A percentile compares a stretch with the other conserved stretches of the same genome.
These are phyloP conservation scores for Drosophila auraria DNA, from an alignment of 1,140 invertebrate species.

Conservation along the genomic window DNA sequence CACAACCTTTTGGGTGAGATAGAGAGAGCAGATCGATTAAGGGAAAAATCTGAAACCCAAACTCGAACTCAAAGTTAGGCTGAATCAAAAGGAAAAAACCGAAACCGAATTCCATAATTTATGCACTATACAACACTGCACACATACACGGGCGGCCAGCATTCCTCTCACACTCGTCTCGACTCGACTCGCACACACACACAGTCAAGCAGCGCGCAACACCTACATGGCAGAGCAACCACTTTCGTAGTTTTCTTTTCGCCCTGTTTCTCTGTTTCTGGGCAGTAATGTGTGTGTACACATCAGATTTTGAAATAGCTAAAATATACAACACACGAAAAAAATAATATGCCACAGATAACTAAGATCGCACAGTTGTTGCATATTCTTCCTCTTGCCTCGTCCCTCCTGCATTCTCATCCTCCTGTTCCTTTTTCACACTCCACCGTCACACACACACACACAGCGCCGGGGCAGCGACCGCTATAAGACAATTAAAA, in stretches of 20 bases:
- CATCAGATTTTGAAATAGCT: conserved; percentile 53
- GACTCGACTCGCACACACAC: conserved; percentile 52
- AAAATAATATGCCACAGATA: conserved; percentile 38
- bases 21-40: conserved; percentile 69
- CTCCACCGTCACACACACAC: conserved; percentile 18
- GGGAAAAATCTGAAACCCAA: conserved; percentile 34
- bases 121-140: conserved; percentile 78
- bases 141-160: conserved; percentile 62
- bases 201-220: conserved; percentile 31
- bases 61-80: conserved; percentile 17
- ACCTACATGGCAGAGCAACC: conserved; percentile 69
- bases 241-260: conserved; percentile 78
- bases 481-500: conserved; percentile 49
- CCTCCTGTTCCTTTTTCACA: conserved; percentile 23
- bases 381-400: conserved; percentile 27
- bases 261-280: conserved; percentile 65
- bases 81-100: conserved; percentile 26
- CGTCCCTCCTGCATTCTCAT: conserved; percentile 23
- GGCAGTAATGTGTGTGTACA: conserved; percentile 65
- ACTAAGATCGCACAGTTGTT: conserved; percentile 35
- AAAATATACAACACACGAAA: conserved; percentile 23
- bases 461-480: conserved; percentile 59
- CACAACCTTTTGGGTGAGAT: conserved; percentile 48
- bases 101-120: conserved; percentile 58
- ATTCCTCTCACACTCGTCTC: conserved; percentile 67